These are phyloP conservation scores for Monopis laevigella DNA, from an alignment of 2,888 invertebrate species.

Conservation along the genomic window DNA sequence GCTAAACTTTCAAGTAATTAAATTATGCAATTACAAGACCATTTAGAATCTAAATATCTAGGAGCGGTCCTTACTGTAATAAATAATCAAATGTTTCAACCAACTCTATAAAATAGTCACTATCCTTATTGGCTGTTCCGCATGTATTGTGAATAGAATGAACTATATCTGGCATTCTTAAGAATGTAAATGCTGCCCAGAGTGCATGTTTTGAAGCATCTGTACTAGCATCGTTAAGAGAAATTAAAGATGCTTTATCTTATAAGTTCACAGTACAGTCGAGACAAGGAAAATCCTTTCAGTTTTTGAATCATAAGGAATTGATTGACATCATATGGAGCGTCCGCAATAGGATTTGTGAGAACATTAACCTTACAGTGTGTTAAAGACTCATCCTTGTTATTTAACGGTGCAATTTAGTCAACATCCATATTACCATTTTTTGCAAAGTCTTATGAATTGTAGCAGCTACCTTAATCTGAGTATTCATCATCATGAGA, in stretches of 20 bases:
- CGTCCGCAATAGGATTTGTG: conserved; percentile 85
- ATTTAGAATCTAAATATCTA: conserved; percentile 92
- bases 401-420: conserved; percentile 64
- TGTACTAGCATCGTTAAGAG: conserved; percentile 86
- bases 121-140: conserved; percentile 64
- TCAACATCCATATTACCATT: conserved; percentile 70
- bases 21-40: conserved; percentile 87
- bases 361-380: conserved; percentile 84
- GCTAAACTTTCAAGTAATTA: conserved; percentile 84
- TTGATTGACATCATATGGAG: conserved; percentile 82
- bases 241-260: conserved; percentile 89
- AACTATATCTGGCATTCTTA: conserved; percentile 87
- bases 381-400: conserved; percentile 71
- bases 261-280: conserved; percentile 89
- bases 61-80: conserved; percentile 82
- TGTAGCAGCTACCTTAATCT: conserved; percentile 61
- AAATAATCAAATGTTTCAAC: conserved; percentile 86
- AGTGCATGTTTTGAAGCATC: conserved; percentile 83
- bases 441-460: conserved; percentile 71
- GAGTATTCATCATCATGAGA: conserved; percentile 66
- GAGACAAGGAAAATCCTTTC: conserved; percentile 80
- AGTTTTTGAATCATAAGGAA: conserved; percentile 85
- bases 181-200: conserved; percentile 94
- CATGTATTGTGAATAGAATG: conserved; percentile 72
- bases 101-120: conserved; percentile 78